Conservation (phyloP, 2,113 vertebrate genomes). For the Hystrix cristata region DNA sequence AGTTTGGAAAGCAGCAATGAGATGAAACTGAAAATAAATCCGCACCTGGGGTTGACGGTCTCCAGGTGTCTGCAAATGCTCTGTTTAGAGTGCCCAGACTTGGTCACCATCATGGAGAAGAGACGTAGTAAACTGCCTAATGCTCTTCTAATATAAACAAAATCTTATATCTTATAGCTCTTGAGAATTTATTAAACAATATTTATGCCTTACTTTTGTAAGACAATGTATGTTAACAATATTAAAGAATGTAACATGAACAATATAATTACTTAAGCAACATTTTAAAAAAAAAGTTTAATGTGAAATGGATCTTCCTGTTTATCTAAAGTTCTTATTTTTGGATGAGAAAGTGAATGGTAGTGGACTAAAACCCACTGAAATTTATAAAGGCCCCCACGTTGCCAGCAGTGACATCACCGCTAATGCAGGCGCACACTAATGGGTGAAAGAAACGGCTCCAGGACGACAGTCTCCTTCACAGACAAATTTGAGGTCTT, state of each 20-base stretch:
- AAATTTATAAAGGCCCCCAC: background rate
- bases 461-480: background rate
- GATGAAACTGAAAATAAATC: background rate
- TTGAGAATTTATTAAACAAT: background rate
- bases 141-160: background rate
- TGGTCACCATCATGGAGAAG: background rate
- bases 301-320: background rate
- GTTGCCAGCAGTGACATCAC: background rate
- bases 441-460: background rate
- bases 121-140: background rate
- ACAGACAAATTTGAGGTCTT: background rate
- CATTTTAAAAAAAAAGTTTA: background rate
- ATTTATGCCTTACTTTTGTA: background rate
- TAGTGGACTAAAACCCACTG: background rate
- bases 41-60: background rate
- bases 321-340: background rate
- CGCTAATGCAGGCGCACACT: background rate
- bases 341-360: background rate
- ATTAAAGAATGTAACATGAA: background rate
- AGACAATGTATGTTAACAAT: background rate
- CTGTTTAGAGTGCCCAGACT: background rate
- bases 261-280: background rate
- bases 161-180: background rate
- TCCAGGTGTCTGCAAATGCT: background rate
- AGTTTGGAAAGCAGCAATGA: background rate